Evolutionary conservation across 2,888 invertebrate species (phyloP).

Genomic region (Clistopyga incitator): DNA sequence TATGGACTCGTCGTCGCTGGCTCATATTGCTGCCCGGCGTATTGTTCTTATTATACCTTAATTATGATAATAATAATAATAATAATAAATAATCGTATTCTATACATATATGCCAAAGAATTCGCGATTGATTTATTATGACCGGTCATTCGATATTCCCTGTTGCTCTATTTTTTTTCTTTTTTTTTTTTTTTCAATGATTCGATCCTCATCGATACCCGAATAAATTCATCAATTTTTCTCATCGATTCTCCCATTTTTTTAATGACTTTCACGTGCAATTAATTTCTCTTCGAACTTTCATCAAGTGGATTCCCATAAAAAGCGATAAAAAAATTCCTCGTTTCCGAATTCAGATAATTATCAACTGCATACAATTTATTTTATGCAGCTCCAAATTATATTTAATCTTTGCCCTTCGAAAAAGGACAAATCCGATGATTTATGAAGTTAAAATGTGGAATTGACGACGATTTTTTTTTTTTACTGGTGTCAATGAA

Average conservation of each 20-base stretch:
- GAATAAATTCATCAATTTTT: background rate
- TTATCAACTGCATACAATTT: background rate
- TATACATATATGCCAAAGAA: slow-evolving; percentile 60
- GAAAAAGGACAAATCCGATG: background rate
- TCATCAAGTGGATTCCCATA: background rate
- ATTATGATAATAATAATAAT: slow-evolving; percentile 75
- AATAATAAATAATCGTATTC: slow-evolving; percentile 77
- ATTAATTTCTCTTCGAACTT: background rate
- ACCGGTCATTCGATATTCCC: slow-evolving; percentile 11
- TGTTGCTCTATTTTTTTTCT: background rate
- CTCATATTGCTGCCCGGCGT: slow-evolving; percentile 79
- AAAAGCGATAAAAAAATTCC: background rate
- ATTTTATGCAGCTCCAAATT: background rate
- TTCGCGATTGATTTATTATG: background rate
- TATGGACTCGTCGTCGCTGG: slow-evolving; percentile 74
- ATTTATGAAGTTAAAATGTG: background rate
- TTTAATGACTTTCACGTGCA: background rate
- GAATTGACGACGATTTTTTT: background rate
- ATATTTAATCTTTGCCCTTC: no score
- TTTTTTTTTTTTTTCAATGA: no score
- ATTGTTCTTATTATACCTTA: slow-evolving; percentile 78
- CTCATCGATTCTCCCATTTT: background rate
- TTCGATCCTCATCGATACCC: background rate
- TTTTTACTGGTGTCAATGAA: background rate
- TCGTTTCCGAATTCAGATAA: background rate